Evolutionary conservation across 2,113 vertebrate species (phyloP).

Genomic region (Saccopteryx bilineata): DNA sequence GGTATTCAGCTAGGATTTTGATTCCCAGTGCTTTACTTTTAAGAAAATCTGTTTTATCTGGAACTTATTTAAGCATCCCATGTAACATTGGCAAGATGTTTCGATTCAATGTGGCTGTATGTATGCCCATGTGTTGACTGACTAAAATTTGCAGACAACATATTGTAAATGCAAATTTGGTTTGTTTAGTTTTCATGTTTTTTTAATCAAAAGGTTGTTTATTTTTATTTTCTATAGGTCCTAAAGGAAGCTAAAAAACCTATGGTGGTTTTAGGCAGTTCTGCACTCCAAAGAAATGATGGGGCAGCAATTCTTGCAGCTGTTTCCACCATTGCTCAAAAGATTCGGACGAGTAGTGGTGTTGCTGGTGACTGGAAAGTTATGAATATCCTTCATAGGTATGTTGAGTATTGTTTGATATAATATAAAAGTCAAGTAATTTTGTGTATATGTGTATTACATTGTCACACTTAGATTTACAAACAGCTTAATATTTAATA

Average conservation of each 20-base stretch:
- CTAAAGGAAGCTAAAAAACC: conserved; percentile 93
- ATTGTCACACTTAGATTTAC: not conserved
- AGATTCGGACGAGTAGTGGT: conserved; percentile 90
- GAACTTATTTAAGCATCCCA: conserved; percentile 20
- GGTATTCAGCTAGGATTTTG: not conserved
- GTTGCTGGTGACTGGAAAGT: conserved; percentile 95
- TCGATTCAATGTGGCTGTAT: not conserved
- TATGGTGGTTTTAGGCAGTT: conserved; percentile 95
- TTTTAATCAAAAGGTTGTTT: not conserved
- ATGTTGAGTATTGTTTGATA: conserved; percentile 69
- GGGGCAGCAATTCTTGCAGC: conserved; percentile 93
- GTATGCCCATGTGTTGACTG: not conserved
- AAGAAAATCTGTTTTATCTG: conserved; percentile 46
- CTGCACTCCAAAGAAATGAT: conserved; percentile 94
- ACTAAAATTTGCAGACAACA: conserved; percentile 8
- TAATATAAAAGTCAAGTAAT: conserved; percentile 42
- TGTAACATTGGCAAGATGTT: not conserved
- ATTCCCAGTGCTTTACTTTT: not conserved
- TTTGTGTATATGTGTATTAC: not conserved
- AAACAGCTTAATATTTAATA: conserved; percentile 9
- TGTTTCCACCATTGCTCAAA: conserved; percentile 94
- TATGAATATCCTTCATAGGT: conserved; percentile 98
- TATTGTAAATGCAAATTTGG: not conserved
- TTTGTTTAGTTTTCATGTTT: conserved; percentile 7
- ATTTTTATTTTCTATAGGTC: conserved; percentile 85